phyloP scores from a whole-genome alignment of 2,113 vertebrate genomes.

The Gobius niger region DNA sequence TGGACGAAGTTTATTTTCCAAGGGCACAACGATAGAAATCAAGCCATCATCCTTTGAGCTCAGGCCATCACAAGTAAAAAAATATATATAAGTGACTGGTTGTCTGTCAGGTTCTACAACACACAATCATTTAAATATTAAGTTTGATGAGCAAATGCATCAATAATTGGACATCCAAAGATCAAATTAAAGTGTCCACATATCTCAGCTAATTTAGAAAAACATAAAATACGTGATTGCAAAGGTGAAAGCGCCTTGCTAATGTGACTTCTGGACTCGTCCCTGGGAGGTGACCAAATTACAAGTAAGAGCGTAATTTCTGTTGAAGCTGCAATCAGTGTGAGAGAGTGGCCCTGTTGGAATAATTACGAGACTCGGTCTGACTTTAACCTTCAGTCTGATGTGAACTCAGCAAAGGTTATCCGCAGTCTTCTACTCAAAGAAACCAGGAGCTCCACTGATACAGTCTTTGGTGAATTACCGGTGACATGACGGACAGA shows the following conservation, averaged over 20 bases:
- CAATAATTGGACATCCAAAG: background rate
- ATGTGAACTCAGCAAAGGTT: slow-evolving; percentile 35
- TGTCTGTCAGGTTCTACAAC: too few species aligned
- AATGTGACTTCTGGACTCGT: background rate
- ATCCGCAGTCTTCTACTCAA: slow-evolving; percentile 16
- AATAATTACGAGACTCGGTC: slow-evolving; percentile 38
- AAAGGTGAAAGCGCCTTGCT: slow-evolving; percentile 17
- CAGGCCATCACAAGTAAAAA: too few species aligned
- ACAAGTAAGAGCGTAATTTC: slow-evolving; percentile 30
- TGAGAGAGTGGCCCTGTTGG: slow-evolving; percentile 29
- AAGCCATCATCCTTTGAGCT: too few species aligned
- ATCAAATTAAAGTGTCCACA: background rate
- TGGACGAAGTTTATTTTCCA: too few species aligned
- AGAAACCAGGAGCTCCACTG: background rate
- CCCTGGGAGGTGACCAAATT: slow-evolving; percentile 41
- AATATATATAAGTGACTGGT: too few species aligned
- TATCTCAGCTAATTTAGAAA: slow-evolving; percentile 22
- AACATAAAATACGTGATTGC: slow-evolving; percentile 13
- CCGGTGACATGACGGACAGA: slow-evolving; percentile 12
- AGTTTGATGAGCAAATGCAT: background rate
- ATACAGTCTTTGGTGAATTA: slow-evolving; percentile 7
- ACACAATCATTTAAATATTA: background rate
- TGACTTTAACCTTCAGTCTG: slow-evolving; percentile 34
- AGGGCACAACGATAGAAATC: too few species aligned
- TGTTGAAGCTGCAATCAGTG: slow-evolving; percentile 45